Evolutionary conservation across 2,797 vertebrate species (phyloP), one percentile per base, ranked within the genome.

Genomic region (Melanotaenia pygmaea): DNA sequence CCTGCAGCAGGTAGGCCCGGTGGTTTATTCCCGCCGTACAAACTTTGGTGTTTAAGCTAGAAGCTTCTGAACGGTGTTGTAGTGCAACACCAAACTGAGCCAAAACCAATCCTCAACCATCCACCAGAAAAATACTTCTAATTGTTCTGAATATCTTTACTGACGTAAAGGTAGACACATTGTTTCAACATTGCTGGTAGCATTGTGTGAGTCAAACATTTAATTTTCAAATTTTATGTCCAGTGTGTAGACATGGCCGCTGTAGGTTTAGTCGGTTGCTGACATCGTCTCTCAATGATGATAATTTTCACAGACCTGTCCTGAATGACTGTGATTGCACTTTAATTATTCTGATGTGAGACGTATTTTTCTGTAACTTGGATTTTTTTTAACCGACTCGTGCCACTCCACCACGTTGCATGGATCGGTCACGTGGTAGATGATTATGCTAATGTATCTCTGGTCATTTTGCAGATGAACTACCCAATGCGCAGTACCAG

Each of bases 301-400:
- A 95, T 13, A 93, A 72, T 22, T 90, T 89, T 82, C 94, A 95
- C 94, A 95, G 94, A 95, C 94, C 94, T 95, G 94, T 93, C 8
- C 94, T 95, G 94, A 95, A 85, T 87, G 67, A 72, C 89, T 90
- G 93, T 95, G 94, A 95, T 71, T 94, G 94, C 0, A 93, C 3
- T 11, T 50, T 56, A 45, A 67, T 70, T 70, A 74, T 80, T 93
- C 94, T 95, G 94, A 95, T 6, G 76, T 13, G 91, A 94, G 91
- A 91, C 84, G 10, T 50, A 22, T 20, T 1, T 1, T 43, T 7
- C 26, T 3, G 1, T 0, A 1, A 0, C 1, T 11, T 37, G 3
- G 60, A 34, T 40, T 16, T 35, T 5, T 10, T 38, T 8, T 16
- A 1, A 0, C 2, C 1, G 0, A 1, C 59, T 22, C 8, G 0